These are phyloP conservation scores for Poeciliopsis turneri DNA, from an alignment of 2,797 vertebrate genomes.

Conservation along the genomic window DNA sequence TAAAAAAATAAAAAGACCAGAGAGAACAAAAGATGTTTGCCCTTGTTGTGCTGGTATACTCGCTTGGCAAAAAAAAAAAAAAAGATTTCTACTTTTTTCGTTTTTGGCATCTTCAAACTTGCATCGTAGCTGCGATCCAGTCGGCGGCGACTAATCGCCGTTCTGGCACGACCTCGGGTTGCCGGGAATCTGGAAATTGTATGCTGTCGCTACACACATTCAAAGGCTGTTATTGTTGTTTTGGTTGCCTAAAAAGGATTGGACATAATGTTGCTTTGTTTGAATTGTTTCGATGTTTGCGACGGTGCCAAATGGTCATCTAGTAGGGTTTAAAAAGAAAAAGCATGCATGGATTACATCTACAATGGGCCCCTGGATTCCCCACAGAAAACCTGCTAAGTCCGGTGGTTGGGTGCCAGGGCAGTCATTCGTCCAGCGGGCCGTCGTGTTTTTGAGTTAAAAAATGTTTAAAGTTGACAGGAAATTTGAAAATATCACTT, in stretches of 20 bases:
- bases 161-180: background rate
- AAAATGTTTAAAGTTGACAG: no score
- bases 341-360: background rate
- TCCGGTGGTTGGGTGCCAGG: no score
- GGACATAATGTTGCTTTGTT: background rate
- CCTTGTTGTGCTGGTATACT: background rate
- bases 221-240: background rate
- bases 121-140: background rate
- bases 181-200: background rate
- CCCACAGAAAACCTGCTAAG: no score
- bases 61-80: background rate
- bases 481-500: no score
- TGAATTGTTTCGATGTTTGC: background rate
- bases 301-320: background rate
- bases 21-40: background rate
- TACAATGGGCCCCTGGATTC: background rate
- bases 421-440: no score
- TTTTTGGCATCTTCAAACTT: conserved; percentile 3
- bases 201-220: background rate
- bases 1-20: background rate
- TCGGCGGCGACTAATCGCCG: background rate
- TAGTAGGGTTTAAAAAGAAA: background rate
- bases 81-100: background rate
- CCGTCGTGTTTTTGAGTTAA: no score
- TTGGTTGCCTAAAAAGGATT: background rate